Evolutionary conservation across 2,113 vertebrate genomes (phyloP).

Genomic region (Caranx melampygus): DNA sequence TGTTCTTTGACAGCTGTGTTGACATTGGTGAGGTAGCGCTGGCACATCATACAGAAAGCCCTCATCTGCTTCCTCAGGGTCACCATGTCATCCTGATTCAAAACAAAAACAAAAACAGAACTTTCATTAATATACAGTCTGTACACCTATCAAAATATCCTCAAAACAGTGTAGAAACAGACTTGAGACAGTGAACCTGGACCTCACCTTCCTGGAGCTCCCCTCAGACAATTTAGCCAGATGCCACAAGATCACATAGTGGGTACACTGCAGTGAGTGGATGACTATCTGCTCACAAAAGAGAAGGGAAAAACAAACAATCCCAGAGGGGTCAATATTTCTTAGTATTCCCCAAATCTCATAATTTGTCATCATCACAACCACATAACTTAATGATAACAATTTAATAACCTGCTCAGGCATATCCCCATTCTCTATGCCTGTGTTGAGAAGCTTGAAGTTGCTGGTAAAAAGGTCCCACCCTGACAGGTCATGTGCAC

Average conservation of each 20-base stretch:
- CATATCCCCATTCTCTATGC: constrained; percentile 99
- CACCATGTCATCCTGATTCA: constrained; percentile 90
- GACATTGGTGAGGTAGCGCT: constrained; percentile 98
- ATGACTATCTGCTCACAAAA: constrained; percentile 91
- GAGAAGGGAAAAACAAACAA: not conserved
- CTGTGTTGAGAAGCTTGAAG: constrained; percentile 97
- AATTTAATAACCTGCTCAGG: constrained; percentile 92
- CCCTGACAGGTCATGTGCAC: constrained; percentile 97
- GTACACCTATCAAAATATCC: not conserved
- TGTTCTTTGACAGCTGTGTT: constrained; percentile 99
- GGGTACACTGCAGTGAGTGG: constrained; percentile 98
- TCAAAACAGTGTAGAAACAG: not conserved
- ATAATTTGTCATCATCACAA: not conserved
- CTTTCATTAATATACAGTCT: not conserved
- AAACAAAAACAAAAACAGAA: not conserved
- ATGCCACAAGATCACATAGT: constrained; percentile 98
- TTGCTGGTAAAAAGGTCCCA: constrained; percentile 99
- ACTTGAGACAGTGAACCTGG: not conserved
- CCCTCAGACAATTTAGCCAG: constrained; percentile 96
- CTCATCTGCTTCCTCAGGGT: constrained; percentile 98
- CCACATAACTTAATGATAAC: not conserved
- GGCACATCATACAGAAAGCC: constrained; percentile 98
- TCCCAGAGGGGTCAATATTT: not conserved
- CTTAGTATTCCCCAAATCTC: not conserved
- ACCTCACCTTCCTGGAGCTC: constrained; percentile 92